Evolutionary conservation across 2,113 vertebrate species (phyloP), one percentile per base, ranked within the genome.

Genomic region (Channa maculata): DNA sequence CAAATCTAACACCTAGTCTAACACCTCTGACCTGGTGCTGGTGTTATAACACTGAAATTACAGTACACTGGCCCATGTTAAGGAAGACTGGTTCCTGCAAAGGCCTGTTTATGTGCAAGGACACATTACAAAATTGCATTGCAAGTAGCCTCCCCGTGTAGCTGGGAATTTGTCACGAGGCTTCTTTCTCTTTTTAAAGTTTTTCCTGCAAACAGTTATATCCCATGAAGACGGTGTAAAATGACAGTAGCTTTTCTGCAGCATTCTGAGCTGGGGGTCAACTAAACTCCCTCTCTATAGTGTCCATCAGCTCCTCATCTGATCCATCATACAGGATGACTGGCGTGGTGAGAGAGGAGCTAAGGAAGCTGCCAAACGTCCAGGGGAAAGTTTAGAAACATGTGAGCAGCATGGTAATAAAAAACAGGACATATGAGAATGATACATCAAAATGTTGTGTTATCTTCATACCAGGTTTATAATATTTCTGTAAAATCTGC

Each of bases 291-390:
- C 83, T 90, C 75, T 93, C 94, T 55, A 95, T 95, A n/a, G 88
- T 92, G 62, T 93, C 92, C 94, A 95, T 95, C 71, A 95, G 89
- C 77, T 94, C 93, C 65, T 94, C 94, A 62, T 95, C 94, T 10
- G 92, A 92, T 70, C 91, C 88, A 66, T 94, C 83, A 15, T 94
- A 95, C 69, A 84, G 76, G 55, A 91, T 80, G 52, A 88, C 80
- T 15, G 93, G 86, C 53, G 67, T 82, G 70, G 80, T 48, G 45
- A 85, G 52, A 44, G 80, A 82, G 3, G 89, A 54, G 54, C 50
- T 68, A 0, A 86, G 76, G 76, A 75, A 73, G 54, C 74, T 87
- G 52, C 59, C 83, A 82, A 65, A 85, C 9, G 80, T 66, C 68
- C 94, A 94, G 85, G 15, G 24, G 33, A 73, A 38, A 74, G 57